Evolutionary conservation across 2,797 vertebrate species (phyloP), one percentile per base, ranked within the genome.

Genomic region (Phalloptychus januarius): DNA sequence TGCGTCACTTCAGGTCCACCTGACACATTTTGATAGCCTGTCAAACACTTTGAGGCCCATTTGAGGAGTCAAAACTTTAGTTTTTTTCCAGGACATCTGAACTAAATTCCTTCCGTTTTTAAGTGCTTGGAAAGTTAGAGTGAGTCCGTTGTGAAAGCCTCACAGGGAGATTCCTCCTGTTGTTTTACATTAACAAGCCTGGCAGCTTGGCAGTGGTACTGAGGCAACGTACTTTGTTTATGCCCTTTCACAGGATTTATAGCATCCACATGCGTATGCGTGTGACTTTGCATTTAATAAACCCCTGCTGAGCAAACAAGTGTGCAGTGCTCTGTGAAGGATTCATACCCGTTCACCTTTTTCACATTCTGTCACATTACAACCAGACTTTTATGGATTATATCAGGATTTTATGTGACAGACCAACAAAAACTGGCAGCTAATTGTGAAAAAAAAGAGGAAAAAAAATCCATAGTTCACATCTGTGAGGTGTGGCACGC

Each of bases 121-220:
- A 40, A 78, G 76, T 75, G 86, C 83, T 91, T 69, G 75, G 86
- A 82, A 76, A 48, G 81, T 79, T 76, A 58, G 69, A 87, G 81
- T 42, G 58, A 45, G 85, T 91, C 93, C 88, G 85, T 90, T 72
- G 80, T 92, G 88, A 93, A 88, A 90, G 87, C 76, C 85, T 92
- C 90, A 87, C 81, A 88, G 83, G 79, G 91, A 85, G 89, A 77
- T 81, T 85, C 67, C 71, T 90, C 91, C 90, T 84, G 92, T 91
- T 92, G 93, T 93, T 94, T 93, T 84, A 91, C 79, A 46, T 92
- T 93, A 94, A 92, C 91, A 89, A 93, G 91, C 90, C 86, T 74
- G 78, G 88, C 85, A 90, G 87, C 89, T 91, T 93, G 91, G 93
- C 93, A 88, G 76, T 74, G 83, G 88, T 92, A 87, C 90, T 87